phyloP scores from a whole-genome alignment of 1,140 invertebrate species.

The Sarcophaga bullata region DNA sequence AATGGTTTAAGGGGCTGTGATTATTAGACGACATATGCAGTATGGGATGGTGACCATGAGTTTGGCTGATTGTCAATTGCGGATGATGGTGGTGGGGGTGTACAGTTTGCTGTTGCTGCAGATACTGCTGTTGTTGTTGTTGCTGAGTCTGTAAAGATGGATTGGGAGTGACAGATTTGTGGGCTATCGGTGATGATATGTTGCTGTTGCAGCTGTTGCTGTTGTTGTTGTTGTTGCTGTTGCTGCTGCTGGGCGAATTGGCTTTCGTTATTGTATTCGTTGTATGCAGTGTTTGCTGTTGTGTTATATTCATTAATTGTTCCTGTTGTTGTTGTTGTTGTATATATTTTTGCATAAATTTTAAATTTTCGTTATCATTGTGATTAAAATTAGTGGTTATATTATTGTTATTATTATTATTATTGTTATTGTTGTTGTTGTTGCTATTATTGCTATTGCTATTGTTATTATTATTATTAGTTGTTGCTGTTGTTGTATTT shows the following conservation, averaged over 20 bases:
- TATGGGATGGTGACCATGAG: not conserved
- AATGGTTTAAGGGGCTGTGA: not conserved
- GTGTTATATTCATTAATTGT: slow-evolving; percentile 42
- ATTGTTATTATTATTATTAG: slow-evolving; percentile 46
- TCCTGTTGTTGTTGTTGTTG: slow-evolving; percentile 53
- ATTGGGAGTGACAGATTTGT: slow-evolving; percentile 56
- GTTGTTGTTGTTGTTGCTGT: slow-evolving; percentile 54
- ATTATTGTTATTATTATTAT: slow-evolving; percentile 49
- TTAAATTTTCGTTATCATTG: slow-evolving; percentile 27
- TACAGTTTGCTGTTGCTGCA: slow-evolving; percentile 21
- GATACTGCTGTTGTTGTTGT: slow-evolving; percentile 43
- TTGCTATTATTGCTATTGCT: slow-evolving; percentile 44
- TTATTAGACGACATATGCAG: slow-evolving; percentile 2
- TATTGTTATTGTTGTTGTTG: slow-evolving; percentile 50
- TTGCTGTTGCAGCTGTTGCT: slow-evolving; percentile 46
- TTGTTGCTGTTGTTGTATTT: not conserved
- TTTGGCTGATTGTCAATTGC: slow-evolving; percentile 40
- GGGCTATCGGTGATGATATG: slow-evolving; percentile 51
- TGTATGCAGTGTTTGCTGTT: slow-evolving; percentile 31
- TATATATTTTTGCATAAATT: slow-evolving; percentile 41
- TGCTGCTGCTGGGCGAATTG: slow-evolving; percentile 51
- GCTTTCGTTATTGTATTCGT: slow-evolving; percentile 27
- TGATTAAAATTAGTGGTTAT: slow-evolving; percentile 42
- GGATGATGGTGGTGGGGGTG: slow-evolving; percentile 30
- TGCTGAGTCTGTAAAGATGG: slow-evolving; percentile 50